Percentiles rank a stretch among this genome's conserved stretches.
phyloP scores from a whole-genome alignment of 2,113 vertebrate genomes.

The Spheniscus mendiculus region DNA sequence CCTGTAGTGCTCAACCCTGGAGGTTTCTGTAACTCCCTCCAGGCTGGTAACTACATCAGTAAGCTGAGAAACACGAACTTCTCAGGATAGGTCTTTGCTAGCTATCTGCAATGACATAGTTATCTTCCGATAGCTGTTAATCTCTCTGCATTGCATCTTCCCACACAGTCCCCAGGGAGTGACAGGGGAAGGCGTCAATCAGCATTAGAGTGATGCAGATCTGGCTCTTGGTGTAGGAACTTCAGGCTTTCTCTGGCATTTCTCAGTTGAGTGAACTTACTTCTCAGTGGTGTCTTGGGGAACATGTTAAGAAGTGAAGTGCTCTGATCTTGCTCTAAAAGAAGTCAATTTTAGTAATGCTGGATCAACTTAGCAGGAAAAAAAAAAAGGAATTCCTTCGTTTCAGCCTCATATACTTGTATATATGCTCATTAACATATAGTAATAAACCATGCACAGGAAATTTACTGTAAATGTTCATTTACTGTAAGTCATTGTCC shows the following conservation, averaged over 20 bases:
- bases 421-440: not conserved
- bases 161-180: not conserved
- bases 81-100: not conserved
- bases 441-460: not conserved
- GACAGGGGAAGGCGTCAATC: not conserved
- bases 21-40: not conserved
- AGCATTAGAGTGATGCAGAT: not conserved
- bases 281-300: not conserved
- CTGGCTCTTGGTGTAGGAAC: not conserved
- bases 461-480: not conserved
- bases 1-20: not conserved
- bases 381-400: not conserved
- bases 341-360: not conserved
- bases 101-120: not conserved
- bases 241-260: not conserved
- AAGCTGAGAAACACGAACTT: not conserved
- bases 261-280: not conserved
- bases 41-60: not conserved
- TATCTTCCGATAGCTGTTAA: not conserved
- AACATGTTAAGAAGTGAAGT: not conserved
- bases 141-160: not conserved
- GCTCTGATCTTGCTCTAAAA: not conserved
- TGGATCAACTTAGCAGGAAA: not conserved
- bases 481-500: not conserved
- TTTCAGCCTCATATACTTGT: not conserved